Evolutionary conservation across 2,797 vertebrate species (phyloP).

Genomic region (Cuniculus paca): DNA sequence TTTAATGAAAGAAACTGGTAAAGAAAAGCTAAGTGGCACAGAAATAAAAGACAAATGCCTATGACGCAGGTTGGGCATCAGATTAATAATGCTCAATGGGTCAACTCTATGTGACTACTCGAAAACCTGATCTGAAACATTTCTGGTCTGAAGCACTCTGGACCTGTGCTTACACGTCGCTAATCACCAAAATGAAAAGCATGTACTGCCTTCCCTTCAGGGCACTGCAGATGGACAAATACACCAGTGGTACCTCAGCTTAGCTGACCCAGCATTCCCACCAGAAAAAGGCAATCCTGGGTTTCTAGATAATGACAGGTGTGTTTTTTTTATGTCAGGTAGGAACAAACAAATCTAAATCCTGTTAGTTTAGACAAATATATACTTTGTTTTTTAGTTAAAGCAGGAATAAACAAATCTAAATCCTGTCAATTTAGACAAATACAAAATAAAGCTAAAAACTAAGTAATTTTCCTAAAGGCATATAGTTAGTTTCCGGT

Average conservation of each 20-base stretch:
- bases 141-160: not conserved
- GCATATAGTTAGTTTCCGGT: not conserved
- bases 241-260: not conserved
- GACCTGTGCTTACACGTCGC: not conserved
- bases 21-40: not conserved
- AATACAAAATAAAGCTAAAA: not conserved
- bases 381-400: not conserved
- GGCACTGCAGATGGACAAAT: accelerated
- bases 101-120: not conserved
- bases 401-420: constrained; percentile 8
- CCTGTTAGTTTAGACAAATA: not conserved
- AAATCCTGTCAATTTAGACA: not conserved
- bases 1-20: not conserved
- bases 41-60: not conserved
- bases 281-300: not conserved
- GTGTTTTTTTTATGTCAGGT: not conserved
- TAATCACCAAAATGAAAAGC: not conserved
- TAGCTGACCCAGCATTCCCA: not conserved
- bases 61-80: not conserved
- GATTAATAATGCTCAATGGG: not conserved
- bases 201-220: not conserved
- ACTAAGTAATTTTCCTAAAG: not conserved
- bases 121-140: not conserved
- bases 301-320: constrained; percentile 2
- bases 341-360: constrained; percentile 18